Base-by-base conservation (phyloP, 2,888 invertebrate genomes). In the Chymomyza caudatula region DNA sequence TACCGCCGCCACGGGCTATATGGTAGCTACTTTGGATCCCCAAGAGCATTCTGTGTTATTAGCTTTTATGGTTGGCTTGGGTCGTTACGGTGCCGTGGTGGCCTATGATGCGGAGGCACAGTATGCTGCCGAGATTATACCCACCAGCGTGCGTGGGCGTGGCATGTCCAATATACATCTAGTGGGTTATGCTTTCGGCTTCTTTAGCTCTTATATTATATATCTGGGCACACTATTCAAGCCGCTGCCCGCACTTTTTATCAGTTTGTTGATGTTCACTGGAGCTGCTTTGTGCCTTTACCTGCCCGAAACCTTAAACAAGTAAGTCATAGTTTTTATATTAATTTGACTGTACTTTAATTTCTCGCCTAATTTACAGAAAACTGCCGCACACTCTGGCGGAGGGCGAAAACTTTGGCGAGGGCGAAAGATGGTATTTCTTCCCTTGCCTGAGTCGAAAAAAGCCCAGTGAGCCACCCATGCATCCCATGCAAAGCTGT, bases 101-200 rank as follows among this genome's bases (percentile, higher is more conserved):
- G 92, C 93, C 19, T 93, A 93, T 81, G 93, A 93, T 87, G 93
- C 93, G 1, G 92, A 93, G 47, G 91, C 92, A 2, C 93, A 93
- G 82, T 94, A 93, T 77, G 93, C 93, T 0, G 92, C 93, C 0
- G 93, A 94, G 86, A 88, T 94, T 19, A 92, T 93, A 59, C 93
- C 93, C 6, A 93, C 93, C 0, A 92, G 92, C 65, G 92, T 93
- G 0, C 89, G 93, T 20, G 93, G 92, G 0, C 92, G 92, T 67
- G 93, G 93, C 25, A 91, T 93, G 15, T 92, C 92, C 13, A 91
- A 92, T 23, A 91, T 93, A 8, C 93, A 93, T 78, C 92, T 93
- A 1, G 91, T 92, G 29, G 93, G 93, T 19, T 93, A 92, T 77
- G 92, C 91, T 0, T 92, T 92, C 17, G 92, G 92, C 57, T 92